Base-by-base conservation (phyloP, 2,888 invertebrate genomes). In the Papilio gigon region DNA sequence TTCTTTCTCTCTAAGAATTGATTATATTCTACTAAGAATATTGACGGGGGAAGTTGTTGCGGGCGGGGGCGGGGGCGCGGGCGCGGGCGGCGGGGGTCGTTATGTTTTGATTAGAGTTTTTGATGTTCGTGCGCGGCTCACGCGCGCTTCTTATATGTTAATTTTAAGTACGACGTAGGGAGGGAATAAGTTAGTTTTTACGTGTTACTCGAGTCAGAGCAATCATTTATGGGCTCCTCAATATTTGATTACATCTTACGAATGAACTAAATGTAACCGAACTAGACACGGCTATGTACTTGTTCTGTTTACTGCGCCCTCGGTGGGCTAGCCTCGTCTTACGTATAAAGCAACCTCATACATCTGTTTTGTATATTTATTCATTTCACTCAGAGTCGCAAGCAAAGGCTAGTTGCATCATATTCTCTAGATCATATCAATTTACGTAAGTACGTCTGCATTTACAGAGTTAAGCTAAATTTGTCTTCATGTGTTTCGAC, bases 21-120 rank as follows among this genome's bases (percentile, higher is more conserved):
- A 92, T 92, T 92, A 89, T 89, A 89, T 90, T 90, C 87, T 84
- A 85, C 87, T 89, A 88, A 87, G 90, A 90, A 89, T 90, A 90
- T 90, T 90, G 89, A 89, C 87, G 88, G 86, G 84, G 83, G 79
- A 67, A 71, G 56, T 81, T 81, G 76, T 74, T 81, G 76, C 74
- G 73, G 78, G 80, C 35, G 67, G 44, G 47, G 63, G 63, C 8
- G 70, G 42, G 47, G 62, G 64, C n/a, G 71, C 59, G 71, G 74
- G 77, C 74, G 72, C 70, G 67, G 71, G 72, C 72, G 72, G 68
- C 69, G 72, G 77, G 76, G 70, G 77, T 77, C 78, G 80, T 83
- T 81, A 82, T 80, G 83, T 83, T 85, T 83, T 88, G 85, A 88
- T 88, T 88, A 87, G 86, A 87, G 87, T 88, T 88, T 88, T 88